Evolutionary conservation across 2,797 vertebrate genomes (phyloP).

Genomic region (Lemur catta): DNA sequence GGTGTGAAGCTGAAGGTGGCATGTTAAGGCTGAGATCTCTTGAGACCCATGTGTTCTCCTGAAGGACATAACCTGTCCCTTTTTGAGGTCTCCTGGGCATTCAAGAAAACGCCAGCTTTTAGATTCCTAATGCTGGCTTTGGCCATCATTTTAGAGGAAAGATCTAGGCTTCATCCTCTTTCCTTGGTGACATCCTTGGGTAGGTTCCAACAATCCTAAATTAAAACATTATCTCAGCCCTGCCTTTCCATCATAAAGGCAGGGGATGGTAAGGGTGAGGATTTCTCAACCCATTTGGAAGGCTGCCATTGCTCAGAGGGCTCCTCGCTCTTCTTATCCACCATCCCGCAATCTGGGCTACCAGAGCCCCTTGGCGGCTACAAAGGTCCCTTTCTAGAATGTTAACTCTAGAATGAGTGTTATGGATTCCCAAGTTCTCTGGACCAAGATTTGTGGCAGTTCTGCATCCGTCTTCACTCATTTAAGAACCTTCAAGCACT

Average conservation of each 20-base stretch:
- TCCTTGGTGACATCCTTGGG: background rate
- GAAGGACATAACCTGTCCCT: fast-evolving
- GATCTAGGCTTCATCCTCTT: background rate
- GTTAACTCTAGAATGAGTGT: background rate
- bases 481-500: background rate
- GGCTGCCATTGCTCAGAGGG: background rate
- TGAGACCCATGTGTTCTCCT: background rate
- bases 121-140: background rate
- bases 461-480: background rate
- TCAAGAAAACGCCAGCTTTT: background rate
- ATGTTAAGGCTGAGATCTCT: background rate
- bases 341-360: background rate
- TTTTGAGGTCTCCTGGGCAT: background rate
- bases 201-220: background rate
- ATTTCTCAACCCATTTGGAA: background rate
- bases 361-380: background rate
- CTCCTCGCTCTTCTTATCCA: background rate
- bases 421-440: background rate
- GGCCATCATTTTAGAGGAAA: background rate
- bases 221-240: background rate
- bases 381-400: background rate
- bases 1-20: background rate
- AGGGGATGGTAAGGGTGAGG: no score
- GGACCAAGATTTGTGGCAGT: background rate
- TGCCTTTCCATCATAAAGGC: background rate